phyloP scores from a whole-genome alignment of 2,113 vertebrate species.

The Leptobrachium leishanense region DNA sequence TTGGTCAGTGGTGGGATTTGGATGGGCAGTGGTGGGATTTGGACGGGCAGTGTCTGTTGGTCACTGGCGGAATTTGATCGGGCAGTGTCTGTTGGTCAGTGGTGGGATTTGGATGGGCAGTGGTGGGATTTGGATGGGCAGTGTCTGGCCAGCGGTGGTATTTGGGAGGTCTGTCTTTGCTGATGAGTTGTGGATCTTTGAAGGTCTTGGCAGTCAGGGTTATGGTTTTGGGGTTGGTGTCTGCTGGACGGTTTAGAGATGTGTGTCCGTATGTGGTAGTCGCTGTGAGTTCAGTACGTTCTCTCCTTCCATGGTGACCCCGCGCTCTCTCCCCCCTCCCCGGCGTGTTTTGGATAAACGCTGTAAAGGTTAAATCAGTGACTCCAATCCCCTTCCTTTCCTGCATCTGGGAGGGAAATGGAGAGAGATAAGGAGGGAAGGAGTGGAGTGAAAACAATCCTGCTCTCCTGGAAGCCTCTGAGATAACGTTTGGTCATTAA shows the following conservation, averaged over 20 bases:
- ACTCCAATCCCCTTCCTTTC: conserved; percentile 27
- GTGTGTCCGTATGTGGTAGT: no score
- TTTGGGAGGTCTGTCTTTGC: neutral
- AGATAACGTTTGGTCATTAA: neutral
- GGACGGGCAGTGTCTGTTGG: no score
- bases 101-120: no score
- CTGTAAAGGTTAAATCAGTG: conserved; percentile 2
- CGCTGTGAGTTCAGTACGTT: no score
- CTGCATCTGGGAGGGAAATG: conserved; percentile 29
- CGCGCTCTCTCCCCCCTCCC: neutral
- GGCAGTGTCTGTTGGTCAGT: no score
- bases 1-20: neutral
- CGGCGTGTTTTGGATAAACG: conserved; percentile 15
- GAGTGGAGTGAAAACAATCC: neutral
- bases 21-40: neutral
- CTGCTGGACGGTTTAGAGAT: no score
- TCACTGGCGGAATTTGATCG: no score
- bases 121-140: no score
- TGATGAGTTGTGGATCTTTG: neutral
- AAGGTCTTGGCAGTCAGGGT: no score
- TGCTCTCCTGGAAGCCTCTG: neutral
- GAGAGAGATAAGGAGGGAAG: conserved; percentile 37
- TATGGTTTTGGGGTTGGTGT: no score
- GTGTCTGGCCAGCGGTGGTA: neutral
- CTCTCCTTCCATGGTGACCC: neutral